A percentile compares a stretch with the other conserved stretches of the same genome.
Evolutionary conservation across 2,888 invertebrate genomes (phyloP).

Genomic region (Parthenolecanium corni): DNA sequence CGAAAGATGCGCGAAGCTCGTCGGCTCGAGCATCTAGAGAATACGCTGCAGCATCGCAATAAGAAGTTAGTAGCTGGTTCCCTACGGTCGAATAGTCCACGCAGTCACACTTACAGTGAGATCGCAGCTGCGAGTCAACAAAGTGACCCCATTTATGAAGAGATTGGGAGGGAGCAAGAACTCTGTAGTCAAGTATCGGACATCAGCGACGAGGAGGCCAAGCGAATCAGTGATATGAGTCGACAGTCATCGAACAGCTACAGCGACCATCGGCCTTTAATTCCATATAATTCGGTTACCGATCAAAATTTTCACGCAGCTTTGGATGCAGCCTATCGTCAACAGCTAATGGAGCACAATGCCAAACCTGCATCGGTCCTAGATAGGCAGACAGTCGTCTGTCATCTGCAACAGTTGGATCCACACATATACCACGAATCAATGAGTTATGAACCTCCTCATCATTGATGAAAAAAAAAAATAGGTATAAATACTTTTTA

Average conservation of each 20-base stretch:
- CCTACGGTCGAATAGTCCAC: constrained; percentile 43
- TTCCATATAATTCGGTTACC: constrained; percentile 48
- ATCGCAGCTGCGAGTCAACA: constrained; percentile 41
- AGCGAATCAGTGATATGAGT: constrained; percentile 59
- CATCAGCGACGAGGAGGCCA: constrained; percentile 64
- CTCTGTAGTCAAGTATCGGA: constrained; percentile 39
- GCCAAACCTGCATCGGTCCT: constrained; percentile 57
- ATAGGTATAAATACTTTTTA: too few species aligned
- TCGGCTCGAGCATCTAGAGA: constrained; percentile 10
- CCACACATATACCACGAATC: constrained; percentile 32
- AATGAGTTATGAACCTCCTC: neutral
- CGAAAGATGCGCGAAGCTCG: constrained; percentile 14
- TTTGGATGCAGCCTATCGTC: constrained; percentile 40
- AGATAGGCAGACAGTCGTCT: constrained; percentile 75
- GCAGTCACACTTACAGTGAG: constrained; percentile 62
- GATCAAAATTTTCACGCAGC: constrained; percentile 35
- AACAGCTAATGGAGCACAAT: constrained; percentile 42
- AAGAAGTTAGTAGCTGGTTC: constrained; percentile 8
- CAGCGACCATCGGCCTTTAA: constrained; percentile 70
- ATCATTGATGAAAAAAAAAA: constrained; percentile 6
- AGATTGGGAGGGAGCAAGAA: constrained; percentile 47
- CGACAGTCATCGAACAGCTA: constrained; percentile 61
- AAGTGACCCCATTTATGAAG: constrained; percentile 64
- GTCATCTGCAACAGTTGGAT: constrained; percentile 63
- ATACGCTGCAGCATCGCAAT: constrained; percentile 19